phyloP scores from a whole-genome alignment of 2,113 vertebrate species.

The Salvelinus fontinalis region DNA sequence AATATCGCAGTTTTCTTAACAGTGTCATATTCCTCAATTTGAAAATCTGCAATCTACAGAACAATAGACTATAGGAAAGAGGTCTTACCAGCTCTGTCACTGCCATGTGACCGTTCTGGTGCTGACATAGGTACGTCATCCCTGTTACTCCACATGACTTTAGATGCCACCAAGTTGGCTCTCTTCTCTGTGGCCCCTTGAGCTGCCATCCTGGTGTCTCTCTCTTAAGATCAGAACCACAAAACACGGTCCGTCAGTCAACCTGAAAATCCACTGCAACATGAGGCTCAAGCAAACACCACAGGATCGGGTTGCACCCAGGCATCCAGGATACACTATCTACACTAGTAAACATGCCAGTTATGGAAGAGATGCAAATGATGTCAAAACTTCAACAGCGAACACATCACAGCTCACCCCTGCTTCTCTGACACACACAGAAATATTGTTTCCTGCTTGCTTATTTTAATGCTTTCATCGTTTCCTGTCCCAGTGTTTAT shows the following conservation, averaged over 20 bases:
- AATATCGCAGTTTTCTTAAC: background rate
- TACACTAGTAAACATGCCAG: background rate
- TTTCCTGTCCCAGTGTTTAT: conserved; percentile 42
- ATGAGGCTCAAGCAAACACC: background rate
- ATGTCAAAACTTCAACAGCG: background rate
- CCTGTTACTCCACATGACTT: conserved; percentile 33
- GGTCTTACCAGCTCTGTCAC: conserved; percentile 12
- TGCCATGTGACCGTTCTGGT: background rate
- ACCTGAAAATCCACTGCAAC: background rate
- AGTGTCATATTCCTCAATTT: background rate
- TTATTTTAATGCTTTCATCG: background rate
- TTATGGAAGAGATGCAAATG: background rate
- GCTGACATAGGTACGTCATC: background rate
- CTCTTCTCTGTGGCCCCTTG: conserved; percentile 36
- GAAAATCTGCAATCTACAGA: background rate
- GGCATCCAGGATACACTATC: background rate
- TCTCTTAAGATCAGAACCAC: background rate
- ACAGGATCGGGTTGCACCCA: background rate
- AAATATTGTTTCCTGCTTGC: conserved; percentile 20
- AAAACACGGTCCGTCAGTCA: background rate
- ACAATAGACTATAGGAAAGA: background rate
- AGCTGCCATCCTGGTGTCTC: conserved; percentile 33
- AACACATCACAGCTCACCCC: background rate
- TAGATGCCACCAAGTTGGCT: conserved; percentile 32
- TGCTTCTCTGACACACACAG: conserved; percentile 1